A percentile compares a stretch with the other conserved stretches of the same genome.
These are phyloP conservation scores for Calliscelio sp. DNA, from an alignment of 2,888 invertebrate species.

Conservation along the genomic window DNA sequence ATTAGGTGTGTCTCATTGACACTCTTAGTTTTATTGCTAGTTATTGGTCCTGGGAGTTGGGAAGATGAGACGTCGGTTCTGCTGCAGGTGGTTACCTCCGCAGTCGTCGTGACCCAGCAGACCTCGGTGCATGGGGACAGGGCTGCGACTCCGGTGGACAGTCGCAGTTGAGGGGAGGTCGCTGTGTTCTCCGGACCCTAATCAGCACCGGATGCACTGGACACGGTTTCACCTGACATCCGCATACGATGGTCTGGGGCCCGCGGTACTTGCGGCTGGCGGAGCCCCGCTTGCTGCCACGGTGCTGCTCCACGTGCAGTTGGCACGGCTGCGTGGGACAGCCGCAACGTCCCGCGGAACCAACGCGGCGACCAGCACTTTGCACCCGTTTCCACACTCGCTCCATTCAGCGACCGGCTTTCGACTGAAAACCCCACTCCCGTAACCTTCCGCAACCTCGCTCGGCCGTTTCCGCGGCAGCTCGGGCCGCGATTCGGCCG, in stretches of 20 bases:
- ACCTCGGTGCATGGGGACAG: constrained; percentile 80
- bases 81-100: constrained; percentile 81
- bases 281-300: constrained; percentile 81
- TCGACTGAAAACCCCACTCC: constrained; percentile 81
- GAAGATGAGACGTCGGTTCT: too few relatives aligned
- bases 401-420: constrained; percentile 85
- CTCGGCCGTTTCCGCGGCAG: constrained; percentile 60
- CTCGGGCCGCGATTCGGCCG: constrained; percentile 59
- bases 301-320: constrained; percentile 84
- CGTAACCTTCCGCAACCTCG: constrained; percentile 63
- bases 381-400: constrained; percentile 85
- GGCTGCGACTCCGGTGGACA: constrained; percentile 82
- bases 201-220: constrained; percentile 84
- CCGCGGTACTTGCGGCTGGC: constrained; percentile 80
- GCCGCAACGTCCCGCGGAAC: constrained; percentile 80
- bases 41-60: too few relatives aligned
- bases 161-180: constrained; percentile 81
- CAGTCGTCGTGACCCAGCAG: constrained; percentile 76
- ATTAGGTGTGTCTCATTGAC: too few relatives aligned
- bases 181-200: constrained; percentile 82
- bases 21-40: too few relatives aligned
- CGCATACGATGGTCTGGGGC: constrained; percentile 84
- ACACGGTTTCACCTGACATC: constrained; percentile 84
- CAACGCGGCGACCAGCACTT: constrained; percentile 82
- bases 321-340: constrained; percentile 83